These are phyloP conservation scores for Capitella teleta DNA, from an alignment of 1,140 invertebrate species.

Conservation along the genomic window DNA sequence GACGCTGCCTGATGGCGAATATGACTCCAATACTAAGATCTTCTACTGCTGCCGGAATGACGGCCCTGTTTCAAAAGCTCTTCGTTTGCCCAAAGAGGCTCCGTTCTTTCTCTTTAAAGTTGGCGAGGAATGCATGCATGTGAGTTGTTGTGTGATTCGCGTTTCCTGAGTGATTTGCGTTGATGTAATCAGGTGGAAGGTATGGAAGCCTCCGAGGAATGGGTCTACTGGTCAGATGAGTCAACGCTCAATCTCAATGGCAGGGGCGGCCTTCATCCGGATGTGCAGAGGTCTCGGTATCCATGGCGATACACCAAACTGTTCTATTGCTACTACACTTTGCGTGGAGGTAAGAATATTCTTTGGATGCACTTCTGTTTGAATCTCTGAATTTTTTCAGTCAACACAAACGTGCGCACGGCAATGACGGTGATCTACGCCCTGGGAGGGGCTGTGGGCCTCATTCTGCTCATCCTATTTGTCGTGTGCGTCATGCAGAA, in stretches of 20 bases:
- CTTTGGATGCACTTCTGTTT: not conserved
- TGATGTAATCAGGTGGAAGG: constrained; percentile 18
- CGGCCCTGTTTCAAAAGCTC: no score
- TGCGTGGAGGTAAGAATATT: not conserved
- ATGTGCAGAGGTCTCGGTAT: constrained; percentile 12
- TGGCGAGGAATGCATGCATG: no score
- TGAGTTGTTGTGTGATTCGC: no score
- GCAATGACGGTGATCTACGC: not conserved
- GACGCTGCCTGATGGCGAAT: no score
- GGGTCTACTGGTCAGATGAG: constrained; percentile 26
- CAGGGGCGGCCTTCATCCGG: constrained; percentile 8
- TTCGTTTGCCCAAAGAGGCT: no score
- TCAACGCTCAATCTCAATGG: constrained; percentile 13
- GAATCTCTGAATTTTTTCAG: not conserved
- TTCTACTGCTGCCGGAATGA: no score
- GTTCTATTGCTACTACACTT: constrained; percentile 32
- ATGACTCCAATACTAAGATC: no score
- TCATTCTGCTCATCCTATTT: not conserved
- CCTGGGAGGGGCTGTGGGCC: not conserved
- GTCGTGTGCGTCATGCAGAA: not conserved
- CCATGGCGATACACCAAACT: constrained; percentile 17
- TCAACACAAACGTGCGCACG: not conserved
- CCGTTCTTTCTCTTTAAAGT: no score
- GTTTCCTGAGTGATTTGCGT: no score
- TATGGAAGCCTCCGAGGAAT: constrained; percentile 23